These are phyloP conservation scores for Atta texana DNA, from an alignment of 1,140 invertebrate genomes.

Conservation along the genomic window DNA sequence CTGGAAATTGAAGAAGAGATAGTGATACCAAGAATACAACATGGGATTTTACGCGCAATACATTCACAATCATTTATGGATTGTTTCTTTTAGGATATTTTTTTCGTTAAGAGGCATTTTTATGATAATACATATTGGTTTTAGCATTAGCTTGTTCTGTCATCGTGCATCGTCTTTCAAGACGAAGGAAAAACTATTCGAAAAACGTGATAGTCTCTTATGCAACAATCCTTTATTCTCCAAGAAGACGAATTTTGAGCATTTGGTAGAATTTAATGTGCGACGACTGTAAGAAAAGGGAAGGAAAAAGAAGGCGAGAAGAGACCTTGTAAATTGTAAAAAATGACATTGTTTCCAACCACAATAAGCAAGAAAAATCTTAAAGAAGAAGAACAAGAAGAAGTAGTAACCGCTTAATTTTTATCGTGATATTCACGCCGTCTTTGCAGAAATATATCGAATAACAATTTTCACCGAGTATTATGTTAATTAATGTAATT, in stretches of 20 bases:
- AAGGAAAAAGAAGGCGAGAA: no score
- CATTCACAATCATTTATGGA: neutral
- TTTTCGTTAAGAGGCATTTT: neutral
- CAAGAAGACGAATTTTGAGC: neutral
- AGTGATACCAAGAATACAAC: neutral
- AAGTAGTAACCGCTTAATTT: neutral
- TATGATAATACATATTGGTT: neutral
- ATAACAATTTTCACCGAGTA: neutral
- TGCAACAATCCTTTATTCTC: conserved; percentile 26
- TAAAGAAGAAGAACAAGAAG: neutral
- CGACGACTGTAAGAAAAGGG: neutral
- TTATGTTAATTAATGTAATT: neutral
- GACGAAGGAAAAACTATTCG: neutral
- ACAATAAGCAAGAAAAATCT: neutral
- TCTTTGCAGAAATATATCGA: neutral
- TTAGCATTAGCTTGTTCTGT: neutral
- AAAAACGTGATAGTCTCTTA: conserved; percentile 4
- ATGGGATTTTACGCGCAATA: neutral
- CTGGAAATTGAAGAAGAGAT: neutral
- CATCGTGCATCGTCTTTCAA: conserved; percentile 18
- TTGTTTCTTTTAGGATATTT: neutral
- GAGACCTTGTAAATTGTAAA: neutral
- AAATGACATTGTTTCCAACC: conserved; percentile 1
- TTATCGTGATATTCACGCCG: neutral
- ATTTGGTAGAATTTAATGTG: conserved; percentile 6